These are phyloP conservation scores for Pilophorus perplexus DNA, from an alignment of 2,888 invertebrate species.

Conservation along the genomic window DNA sequence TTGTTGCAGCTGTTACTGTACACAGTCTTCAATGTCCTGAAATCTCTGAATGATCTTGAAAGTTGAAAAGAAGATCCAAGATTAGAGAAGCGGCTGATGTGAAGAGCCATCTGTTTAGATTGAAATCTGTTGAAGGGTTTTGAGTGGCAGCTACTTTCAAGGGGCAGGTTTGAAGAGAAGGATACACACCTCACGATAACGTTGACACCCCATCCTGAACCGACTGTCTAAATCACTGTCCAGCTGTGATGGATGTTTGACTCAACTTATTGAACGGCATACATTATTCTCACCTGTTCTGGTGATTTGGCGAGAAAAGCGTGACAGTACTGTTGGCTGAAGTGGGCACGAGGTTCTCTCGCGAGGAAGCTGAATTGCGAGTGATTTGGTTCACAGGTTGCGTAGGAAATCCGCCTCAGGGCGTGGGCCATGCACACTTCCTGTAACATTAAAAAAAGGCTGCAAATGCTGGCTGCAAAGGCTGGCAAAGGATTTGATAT, in stretches of 20 bases:
- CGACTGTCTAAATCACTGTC: neutral
- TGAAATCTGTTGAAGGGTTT: too few relatives aligned
- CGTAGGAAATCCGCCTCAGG: slow-evolving; percentile 78
- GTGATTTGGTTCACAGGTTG: slow-evolving; percentile 77
- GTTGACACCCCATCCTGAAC: neutral
- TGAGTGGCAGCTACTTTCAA: too few relatives aligned
- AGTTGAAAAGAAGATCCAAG: too few relatives aligned
- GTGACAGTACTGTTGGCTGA: slow-evolving; percentile 74
- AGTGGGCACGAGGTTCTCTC: slow-evolving; percentile 66
- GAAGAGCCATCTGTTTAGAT: too few relatives aligned
- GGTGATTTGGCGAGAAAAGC: slow-evolving; percentile 73
- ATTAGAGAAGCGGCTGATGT: too few relatives aligned
- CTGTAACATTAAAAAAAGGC: slow-evolving; percentile 55
- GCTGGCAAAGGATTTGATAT: too few relatives aligned
- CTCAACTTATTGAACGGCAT: neutral
- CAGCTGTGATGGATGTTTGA: neutral
- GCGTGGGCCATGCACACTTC: slow-evolving; percentile 81
- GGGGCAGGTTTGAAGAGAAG: neutral
- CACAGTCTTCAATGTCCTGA: too few relatives aligned
- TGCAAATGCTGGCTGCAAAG: too few relatives aligned
- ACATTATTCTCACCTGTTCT: slow-evolving; percentile 65
- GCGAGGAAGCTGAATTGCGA: slow-evolving; percentile 79
- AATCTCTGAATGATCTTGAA: too few relatives aligned
- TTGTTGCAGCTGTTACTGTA: too few relatives aligned
- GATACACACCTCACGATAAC: neutral